Conservation (phyloP, 2,797 vertebrate species). For the Amblyraja radiata region DNA sequence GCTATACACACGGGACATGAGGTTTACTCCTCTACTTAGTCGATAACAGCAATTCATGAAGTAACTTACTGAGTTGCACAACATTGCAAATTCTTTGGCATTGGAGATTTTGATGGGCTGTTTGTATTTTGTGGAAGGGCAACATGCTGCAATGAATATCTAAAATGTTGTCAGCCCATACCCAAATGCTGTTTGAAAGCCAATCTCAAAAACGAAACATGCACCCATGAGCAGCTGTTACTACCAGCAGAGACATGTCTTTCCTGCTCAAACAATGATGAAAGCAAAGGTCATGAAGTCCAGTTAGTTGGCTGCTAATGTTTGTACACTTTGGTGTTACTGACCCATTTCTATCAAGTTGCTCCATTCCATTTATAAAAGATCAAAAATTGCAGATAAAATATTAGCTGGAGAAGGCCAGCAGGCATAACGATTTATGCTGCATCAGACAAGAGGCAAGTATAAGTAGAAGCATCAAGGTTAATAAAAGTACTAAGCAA, state of each 20-base stretch:
- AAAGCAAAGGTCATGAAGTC: neutral
- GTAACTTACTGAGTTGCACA: neutral
- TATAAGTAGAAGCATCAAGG: neutral
- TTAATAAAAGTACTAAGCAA: neutral
- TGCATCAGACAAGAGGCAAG: neutral
- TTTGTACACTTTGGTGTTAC: neutral
- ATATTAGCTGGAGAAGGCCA: neutral
- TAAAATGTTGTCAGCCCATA: too few relatives aligned
- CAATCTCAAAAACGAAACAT: neutral
- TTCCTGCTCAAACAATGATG: neutral
- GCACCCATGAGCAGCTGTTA: neutral
- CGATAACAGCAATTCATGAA: neutral
- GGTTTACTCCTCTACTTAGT: neutral
- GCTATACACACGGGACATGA: neutral
- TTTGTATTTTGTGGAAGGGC: neutral
- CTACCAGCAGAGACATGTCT: neutral
- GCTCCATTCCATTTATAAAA: neutral
- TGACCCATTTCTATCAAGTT: neutral
- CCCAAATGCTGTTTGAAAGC: neutral
- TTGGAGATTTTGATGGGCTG: neutral
- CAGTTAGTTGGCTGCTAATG: neutral
- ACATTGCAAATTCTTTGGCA: slow-evolving; percentile 11
- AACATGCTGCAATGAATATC: neutral
- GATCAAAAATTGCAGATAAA: neutral
- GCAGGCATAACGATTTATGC: neutral